Conservation (phyloP, 1,140 invertebrate genomes). For the Meloidogyne hapla region DNA sequence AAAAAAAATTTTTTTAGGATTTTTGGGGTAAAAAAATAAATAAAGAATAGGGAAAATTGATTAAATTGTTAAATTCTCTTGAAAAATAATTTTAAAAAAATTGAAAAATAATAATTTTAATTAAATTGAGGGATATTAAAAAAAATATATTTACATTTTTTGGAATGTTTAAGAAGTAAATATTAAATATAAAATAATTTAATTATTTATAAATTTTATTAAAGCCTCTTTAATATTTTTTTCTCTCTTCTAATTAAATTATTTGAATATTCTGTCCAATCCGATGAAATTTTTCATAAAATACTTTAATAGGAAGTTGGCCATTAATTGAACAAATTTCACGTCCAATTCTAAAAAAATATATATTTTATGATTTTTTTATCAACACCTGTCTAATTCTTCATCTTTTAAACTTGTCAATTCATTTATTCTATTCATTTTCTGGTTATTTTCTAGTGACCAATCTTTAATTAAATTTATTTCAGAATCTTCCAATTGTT, state of each 20-base stretch:
- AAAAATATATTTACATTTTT: background rate
- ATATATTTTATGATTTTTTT: background rate
- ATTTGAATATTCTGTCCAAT: constrained; percentile 10
- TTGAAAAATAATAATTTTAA: too few species aligned
- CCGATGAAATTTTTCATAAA: constrained; percentile 44
- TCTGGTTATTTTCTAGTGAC: background rate
- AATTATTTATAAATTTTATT: background rate
- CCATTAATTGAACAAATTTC: constrained; percentile 32
- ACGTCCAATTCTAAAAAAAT: constrained; percentile 12
- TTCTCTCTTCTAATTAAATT: background rate
- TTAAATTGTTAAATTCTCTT: too few species aligned
- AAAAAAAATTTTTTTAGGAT: too few species aligned
- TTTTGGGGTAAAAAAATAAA: too few species aligned
- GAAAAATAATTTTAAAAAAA: too few species aligned
- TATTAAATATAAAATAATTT: background rate
- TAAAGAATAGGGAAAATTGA: too few species aligned
- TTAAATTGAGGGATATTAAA: background rate
- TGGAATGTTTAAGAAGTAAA: background rate
- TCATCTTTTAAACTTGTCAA: background rate
- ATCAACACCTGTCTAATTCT: constrained; percentile 11
- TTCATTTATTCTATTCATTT: constrained; percentile 10
- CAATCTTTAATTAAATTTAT: background rate
- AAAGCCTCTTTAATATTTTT: background rate
- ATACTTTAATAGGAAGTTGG: constrained; percentile 48
- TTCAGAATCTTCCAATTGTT: constrained; percentile 9